Evolutionary conservation across 2,113 vertebrate species (phyloP).

Genomic region (Prinia subflava): DNA sequence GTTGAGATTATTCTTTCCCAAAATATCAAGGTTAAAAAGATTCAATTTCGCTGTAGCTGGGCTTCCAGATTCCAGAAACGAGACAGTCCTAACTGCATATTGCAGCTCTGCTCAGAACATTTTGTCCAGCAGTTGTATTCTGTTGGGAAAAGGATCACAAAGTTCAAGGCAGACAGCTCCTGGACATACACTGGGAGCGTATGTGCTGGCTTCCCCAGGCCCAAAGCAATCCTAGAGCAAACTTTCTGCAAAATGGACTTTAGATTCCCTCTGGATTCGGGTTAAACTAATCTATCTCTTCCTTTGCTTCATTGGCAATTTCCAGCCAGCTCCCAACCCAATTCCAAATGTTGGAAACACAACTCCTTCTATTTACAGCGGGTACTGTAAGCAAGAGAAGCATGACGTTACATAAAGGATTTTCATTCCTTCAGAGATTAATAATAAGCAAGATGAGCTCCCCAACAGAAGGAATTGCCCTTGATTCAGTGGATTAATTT

Average conservation of each 20-base stretch:
- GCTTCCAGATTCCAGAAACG: neutral
- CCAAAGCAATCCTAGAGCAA: neutral
- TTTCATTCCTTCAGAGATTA: slow-evolving; percentile 34
- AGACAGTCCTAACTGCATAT: neutral
- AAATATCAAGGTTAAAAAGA: neutral
- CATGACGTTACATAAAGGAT: slow-evolving; percentile 37
- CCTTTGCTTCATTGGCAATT: neutral
- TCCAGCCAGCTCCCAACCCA: neutral
- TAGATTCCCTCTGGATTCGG: neutral
- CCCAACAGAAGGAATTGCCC: slow-evolving; percentile 30
- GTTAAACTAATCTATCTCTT: neutral
- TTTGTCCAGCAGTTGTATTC: neutral
- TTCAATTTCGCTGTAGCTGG: neutral
- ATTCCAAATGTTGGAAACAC: neutral
- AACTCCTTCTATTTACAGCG: neutral
- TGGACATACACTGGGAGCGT: neutral
- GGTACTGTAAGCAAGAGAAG: neutral
- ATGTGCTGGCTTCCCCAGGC: neutral
- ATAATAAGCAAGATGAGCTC: slow-evolving; percentile 29
- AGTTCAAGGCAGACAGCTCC: neutral
- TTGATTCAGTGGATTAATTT: slow-evolving; percentile 59
- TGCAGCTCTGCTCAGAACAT: neutral
- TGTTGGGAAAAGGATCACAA: neutral
- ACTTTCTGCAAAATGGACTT: neutral
- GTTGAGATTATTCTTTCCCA: neutral